phyloP scores from a whole-genome alignment of 2,113 vertebrate genomes.

The Charina bottae region DNA sequence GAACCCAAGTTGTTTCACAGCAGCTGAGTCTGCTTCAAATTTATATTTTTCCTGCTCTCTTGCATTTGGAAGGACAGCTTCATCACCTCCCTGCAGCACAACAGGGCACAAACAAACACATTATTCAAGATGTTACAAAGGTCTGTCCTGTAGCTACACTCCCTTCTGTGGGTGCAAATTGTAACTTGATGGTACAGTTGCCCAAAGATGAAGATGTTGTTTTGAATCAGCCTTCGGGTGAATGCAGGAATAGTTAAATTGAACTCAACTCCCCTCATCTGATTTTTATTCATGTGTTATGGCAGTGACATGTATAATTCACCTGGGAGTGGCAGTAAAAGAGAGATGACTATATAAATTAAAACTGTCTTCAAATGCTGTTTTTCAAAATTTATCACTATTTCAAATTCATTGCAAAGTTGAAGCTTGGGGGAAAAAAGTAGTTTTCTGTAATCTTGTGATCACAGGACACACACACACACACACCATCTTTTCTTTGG shows the following conservation, averaged over 20 bases:
- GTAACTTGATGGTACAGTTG: background rate
- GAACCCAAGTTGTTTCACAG: background rate
- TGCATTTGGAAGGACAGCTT: background rate
- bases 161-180: background rate
- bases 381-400: slow-evolving; percentile 61
- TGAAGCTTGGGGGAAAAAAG: slow-evolving; percentile 67
- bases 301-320: slow-evolving; percentile 17
- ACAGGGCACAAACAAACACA: background rate
- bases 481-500: slow-evolving; percentile 44
- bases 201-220: background rate
- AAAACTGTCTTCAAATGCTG: slow-evolving; percentile 40
- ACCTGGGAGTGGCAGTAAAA: slow-evolving; percentile 36
- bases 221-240: slow-evolving; percentile 7
- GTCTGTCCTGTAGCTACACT: background rate
- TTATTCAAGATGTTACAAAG: background rate
- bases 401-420: slow-evolving; percentile 56
- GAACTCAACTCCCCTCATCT: background rate
- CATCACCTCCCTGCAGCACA: background rate
- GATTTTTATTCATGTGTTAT: background rate
- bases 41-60: background rate
- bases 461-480: slow-evolving; percentile 46
- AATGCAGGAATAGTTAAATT: slow-evolving; percentile 3
- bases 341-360: slow-evolving; percentile 50
- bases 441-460: slow-evolving; percentile 59
- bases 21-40: background rate